Percentiles rank a stretch among this genome's conserved stretches.
phyloP scores from a whole-genome alignment of 2,113 vertebrate genomes.

The Entelurus aequoreus region DNA sequence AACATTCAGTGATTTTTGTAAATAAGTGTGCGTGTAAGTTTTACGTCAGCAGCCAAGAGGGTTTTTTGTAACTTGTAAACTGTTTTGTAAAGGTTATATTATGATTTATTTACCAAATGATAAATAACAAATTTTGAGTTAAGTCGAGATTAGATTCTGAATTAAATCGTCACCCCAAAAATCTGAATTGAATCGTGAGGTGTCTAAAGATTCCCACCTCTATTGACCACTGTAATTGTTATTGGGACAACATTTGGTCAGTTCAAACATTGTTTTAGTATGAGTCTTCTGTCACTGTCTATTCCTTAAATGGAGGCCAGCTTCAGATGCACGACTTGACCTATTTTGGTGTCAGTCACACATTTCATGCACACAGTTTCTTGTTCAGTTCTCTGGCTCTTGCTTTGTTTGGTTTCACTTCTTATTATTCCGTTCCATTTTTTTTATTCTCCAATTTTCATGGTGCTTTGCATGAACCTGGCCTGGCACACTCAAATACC shows the following conservation, averaged over 20 bases:
- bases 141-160: too few relatives aligned
- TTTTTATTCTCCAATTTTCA: slow-evolving; percentile 55
- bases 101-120: too few relatives aligned
- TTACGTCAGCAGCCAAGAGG: too few relatives aligned
- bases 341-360: slow-evolving; percentile 47
- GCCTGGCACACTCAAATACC: slow-evolving; percentile 43
- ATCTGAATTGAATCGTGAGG: too few relatives aligned
- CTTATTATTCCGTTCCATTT: slow-evolving; percentile 45
- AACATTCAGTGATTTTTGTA: too few relatives aligned
- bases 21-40: too few relatives aligned
- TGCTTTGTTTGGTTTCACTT: slow-evolving; percentile 59
- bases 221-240: background rate
- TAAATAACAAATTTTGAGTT: too few relatives aligned
- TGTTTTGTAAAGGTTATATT: too few relatives aligned
- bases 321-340: slow-evolving; percentile 13
- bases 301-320: slow-evolving; percentile 7
- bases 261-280: background rate
- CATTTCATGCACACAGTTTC: slow-evolving; percentile 27
- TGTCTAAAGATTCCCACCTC: too few relatives aligned
- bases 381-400: slow-evolving; percentile 70
- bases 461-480: slow-evolving; percentile 68
- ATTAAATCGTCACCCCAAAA: too few relatives aligned
- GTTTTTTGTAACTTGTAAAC: too few relatives aligned
- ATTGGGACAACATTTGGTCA: background rate
- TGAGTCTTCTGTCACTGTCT: background rate